These are phyloP conservation scores for Tetragonula carbonaria DNA, from an alignment of 2,888 invertebrate genomes.

Conservation along the genomic window DNA sequence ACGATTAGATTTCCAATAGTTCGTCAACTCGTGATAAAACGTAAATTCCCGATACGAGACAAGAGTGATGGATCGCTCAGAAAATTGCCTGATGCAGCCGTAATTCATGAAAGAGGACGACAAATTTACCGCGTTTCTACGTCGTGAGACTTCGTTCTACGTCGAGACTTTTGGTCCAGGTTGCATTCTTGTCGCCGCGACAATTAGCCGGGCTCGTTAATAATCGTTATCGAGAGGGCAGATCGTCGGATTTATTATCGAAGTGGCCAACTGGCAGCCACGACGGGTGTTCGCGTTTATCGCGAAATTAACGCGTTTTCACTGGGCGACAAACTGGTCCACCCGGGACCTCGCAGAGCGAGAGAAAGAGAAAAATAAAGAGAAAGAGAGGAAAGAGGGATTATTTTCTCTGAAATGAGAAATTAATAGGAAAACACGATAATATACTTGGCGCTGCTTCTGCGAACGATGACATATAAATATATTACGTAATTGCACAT, in stretches of 20 bases:
- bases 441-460: slow-evolving; percentile 32
- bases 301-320: slow-evolving; percentile 40
- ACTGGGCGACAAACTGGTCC: slow-evolving; percentile 39
- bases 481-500: slow-evolving; percentile 58
- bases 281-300: slow-evolving; percentile 8
- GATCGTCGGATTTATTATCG: slow-evolving; percentile 40
- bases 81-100: no score
- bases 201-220: slow-evolving; percentile 36
- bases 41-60: background rate
- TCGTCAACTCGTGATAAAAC: background rate
- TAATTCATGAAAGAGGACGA: background rate
- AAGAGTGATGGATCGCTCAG: background rate
- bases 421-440: slow-evolving; percentile 40
- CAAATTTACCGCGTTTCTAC: slow-evolving; percentile 5
- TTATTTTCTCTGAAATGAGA: background rate
- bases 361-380: no score
- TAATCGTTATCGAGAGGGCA: background rate
- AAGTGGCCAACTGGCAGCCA: background rate
- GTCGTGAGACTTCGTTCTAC: background rate
- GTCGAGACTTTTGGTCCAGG: background rate
- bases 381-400: no score
- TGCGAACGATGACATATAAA: slow-evolving; percentile 54
- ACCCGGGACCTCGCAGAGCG: background rate
- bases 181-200: background rate
- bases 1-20: background rate